These are phyloP conservation scores for Leptopterna dolabrata DNA, from an alignment of 2,888 invertebrate species.

Conservation along the genomic window DNA sequence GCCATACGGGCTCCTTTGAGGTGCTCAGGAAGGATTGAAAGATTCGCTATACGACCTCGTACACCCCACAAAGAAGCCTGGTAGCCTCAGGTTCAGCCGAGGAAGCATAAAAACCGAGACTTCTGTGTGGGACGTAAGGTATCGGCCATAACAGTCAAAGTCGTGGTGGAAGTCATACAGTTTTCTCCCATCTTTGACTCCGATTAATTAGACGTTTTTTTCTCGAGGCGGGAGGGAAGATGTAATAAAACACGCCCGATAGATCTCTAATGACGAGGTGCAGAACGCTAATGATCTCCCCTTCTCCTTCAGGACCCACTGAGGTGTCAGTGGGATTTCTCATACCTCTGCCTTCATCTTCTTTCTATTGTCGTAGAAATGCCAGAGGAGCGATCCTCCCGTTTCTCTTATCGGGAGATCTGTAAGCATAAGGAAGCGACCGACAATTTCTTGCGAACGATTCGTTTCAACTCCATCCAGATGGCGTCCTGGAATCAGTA, in stretches of 20 bases:
- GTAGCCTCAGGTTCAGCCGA: neutral
- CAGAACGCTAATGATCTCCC: neutral
- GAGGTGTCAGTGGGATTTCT: neutral
- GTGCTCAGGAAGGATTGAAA: neutral
- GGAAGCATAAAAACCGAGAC: neutral
- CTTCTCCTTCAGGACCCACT: neutral
- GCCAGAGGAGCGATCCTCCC: neutral
- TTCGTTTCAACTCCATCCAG: neutral
- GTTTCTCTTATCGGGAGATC: neutral
- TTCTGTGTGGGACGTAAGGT: conserved; percentile 22
- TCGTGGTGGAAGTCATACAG: neutral
- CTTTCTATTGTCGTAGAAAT: conserved; percentile 3
- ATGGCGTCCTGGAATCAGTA: neutral
- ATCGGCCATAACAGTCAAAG: conserved; percentile 34
- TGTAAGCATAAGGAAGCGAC: neutral
- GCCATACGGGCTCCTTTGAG: neutral
- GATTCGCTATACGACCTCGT: neutral
- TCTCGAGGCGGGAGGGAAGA: neutral
- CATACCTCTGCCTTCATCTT: neutral
- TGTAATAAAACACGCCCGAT: neutral
- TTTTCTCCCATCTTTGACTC: neutral
- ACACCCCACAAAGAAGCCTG: neutral
- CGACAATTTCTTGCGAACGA: neutral
- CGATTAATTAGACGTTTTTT: neutral
- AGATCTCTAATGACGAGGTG: conserved; percentile 14